Base-by-base conservation (phyloP, 2,888 invertebrate genomes). In the Tetheella fluctuosa region DNA sequence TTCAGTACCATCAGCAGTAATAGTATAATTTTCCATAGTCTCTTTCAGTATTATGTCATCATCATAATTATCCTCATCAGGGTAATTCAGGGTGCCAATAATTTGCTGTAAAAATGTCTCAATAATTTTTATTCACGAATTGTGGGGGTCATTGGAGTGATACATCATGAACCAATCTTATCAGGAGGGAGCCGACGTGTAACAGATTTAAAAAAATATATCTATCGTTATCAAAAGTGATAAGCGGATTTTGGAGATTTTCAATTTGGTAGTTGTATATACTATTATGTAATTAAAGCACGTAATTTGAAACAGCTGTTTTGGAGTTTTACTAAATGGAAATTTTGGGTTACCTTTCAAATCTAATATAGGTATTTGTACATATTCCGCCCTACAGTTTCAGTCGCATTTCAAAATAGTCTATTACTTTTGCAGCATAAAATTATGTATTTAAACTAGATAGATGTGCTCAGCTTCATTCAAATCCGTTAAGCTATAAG, bases 141-240 rank as follows among this genome's bases (percentile, higher is more conserved):
- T 54, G 0, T 15, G 79, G 73, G 83, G 80, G 83, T 70, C 73
- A 71, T 37, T 54, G 15, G 56, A 68, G 63, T 69, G 64, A 77
- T 79, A 76, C 68, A 74, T 81, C 80, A 83, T 64, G 59, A 63
- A 67, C 65, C 70, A 80, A 76, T 61, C 64, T 81, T 81, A 86
- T 86, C 85, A 48, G 71, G 79, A 74, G 73, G 74, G 68, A 73
- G 74, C 68, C 73, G 71, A 64, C 59, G 61, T 52, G 59, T 64
- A 65, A 70, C 74, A 80, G 81, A 83, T 83, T 84, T 79, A 60
- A 61, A 62, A n/a, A 67, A 73, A 70, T 68, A 65, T 34, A 34
- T 34, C 59, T 78, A 73, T 71, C 76, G 61, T 64, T 79, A 84
- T 83, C 83, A 68, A 57, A 6, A 5, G 57, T 53, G 81, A 82